Evolutionary conservation across 2,888 invertebrate genomes (phyloP).

Genomic region (Euplexia lucipara): DNA sequence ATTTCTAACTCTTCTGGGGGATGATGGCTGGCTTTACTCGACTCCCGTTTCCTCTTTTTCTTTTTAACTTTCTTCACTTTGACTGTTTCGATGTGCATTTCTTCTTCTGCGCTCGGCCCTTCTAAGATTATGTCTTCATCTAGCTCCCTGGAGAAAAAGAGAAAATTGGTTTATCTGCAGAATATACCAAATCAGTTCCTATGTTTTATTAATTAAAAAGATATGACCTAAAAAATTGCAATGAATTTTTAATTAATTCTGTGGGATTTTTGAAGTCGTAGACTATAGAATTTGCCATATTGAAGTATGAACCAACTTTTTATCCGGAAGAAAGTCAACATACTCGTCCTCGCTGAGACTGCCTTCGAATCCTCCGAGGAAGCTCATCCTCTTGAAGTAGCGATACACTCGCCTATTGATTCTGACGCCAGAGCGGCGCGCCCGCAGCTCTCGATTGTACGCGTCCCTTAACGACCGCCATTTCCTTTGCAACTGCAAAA

Average conservation of each 20-base stretch:
- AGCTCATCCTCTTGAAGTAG: constrained; percentile 85
- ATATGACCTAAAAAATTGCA: not conserved
- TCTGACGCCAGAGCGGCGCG: constrained; percentile 73
- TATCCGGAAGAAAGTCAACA: constrained; percentile 60
- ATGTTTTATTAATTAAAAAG: too few species aligned
- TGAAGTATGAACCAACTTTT: constrained; percentile 25
- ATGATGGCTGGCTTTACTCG: constrained; percentile 62
- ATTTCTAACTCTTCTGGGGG: constrained; percentile 81
- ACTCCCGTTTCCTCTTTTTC: constrained; percentile 69
- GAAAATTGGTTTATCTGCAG: too few species aligned
- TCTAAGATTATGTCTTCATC: constrained; percentile 56
- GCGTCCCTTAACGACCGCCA: constrained; percentile 88
- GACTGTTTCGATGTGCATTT: constrained; percentile 49
- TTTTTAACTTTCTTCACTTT: constrained; percentile 67
- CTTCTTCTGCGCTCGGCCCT: constrained; percentile 45
- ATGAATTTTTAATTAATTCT: too few species aligned
- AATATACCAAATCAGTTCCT: not conserved
- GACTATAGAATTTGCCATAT: not conserved
- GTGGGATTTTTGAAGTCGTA: not conserved
- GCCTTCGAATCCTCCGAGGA: constrained; percentile 84
- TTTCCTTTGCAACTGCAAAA: constrained; percentile 84
- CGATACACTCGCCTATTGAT: constrained; percentile 80
- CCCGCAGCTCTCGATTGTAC: constrained; percentile 84
- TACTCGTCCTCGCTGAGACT: constrained; percentile 78
- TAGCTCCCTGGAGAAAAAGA: constrained; percentile 50